Evolutionary conservation across 2,888 invertebrate genomes (phyloP), one percentile per base, ranked within the genome.

Genomic region (Lucinisca nassula): DNA sequence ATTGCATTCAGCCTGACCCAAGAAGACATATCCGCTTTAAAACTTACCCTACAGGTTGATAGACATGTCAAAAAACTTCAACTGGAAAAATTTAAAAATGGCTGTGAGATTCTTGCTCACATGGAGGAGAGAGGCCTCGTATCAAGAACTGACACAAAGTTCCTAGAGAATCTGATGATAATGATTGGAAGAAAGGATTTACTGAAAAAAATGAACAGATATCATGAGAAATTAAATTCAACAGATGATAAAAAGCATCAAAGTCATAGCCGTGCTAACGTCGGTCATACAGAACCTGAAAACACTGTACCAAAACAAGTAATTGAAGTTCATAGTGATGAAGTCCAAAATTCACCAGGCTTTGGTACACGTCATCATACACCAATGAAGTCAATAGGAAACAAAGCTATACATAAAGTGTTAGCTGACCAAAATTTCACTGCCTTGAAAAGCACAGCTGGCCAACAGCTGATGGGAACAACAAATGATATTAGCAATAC

Each of bases 161-260:
- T 70, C 49, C 27, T 86, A 3, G 79, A 86, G 32, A n/a, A 79
- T 12, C 45, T 82, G 0, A 27, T 86, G 12, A 38, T 32, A 10
- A 61, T 79, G 21, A 74, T 74, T 45, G 75, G 70, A 0, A 27
- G 85, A 58, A 79, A 72, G 12, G 85, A 86, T 32, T 24, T 82
- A 10, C 32, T 32, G 21, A 74, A 24, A n/a, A 58, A 27, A 30
- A 82, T 82, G 2, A 35, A 37, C 0, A 72, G 79, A 12, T 85
- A 82, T 70, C 78, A 85, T 75, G 32, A 12, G 17, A 67, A 67
- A 21, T 35, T 32, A 67, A n/a, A 14, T n/a, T 4, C 21, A 8
- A 67, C n/a, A n/a, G 67, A 67, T 67, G 67, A 35, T 4, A 32
- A 24, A 4, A 67, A 67, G 17, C 21, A 10, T 58, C n/a, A n/a